phyloP scores from a whole-genome alignment of 2,888 invertebrate genomes.

The Agrotis exclamationis region DNA sequence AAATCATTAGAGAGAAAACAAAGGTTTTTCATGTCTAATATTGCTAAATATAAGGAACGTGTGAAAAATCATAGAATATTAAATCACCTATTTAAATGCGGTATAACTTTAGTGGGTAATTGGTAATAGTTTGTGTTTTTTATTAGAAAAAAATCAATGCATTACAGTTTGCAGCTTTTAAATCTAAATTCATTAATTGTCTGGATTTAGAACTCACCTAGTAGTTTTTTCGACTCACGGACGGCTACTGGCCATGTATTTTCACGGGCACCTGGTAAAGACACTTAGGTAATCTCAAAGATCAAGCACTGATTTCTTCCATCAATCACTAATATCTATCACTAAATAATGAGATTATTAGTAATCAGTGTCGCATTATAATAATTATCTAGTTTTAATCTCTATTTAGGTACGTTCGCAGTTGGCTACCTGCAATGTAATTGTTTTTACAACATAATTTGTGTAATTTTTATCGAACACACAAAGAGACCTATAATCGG shows the following conservation, averaged over 20 bases:
- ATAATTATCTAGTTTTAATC: slow-evolving; percentile 42
- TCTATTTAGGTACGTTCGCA: slow-evolving; percentile 5
- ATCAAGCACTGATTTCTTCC: slow-evolving; percentile 71
- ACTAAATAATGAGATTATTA: slow-evolving; percentile 52
- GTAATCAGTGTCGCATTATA: slow-evolving; percentile 57
- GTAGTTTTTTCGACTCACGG: slow-evolving; percentile 56
- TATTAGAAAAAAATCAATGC: not conserved
- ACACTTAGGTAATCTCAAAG: slow-evolving; percentile 56
- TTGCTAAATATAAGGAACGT: no score
- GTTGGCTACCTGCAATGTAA: slow-evolving; percentile 12
- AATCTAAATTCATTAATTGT: not conserved
- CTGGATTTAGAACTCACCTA: slow-evolving; percentile 59
- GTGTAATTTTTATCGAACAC: slow-evolving; percentile 8
- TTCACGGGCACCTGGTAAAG: slow-evolving; percentile 51
- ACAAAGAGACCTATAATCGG: slow-evolving; percentile 11
- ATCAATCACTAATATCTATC: slow-evolving; percentile 61
- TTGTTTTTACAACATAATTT: slow-evolving; percentile 28
- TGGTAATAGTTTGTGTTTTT: no score
- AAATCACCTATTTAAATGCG: not conserved
- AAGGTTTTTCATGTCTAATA: no score
- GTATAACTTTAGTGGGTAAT: no score
- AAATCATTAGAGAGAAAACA: no score
- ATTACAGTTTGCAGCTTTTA: not conserved
- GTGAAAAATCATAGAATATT: not conserved
- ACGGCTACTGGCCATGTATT: slow-evolving; percentile 50